Percentiles rank a stretch among this genome's conserved stretches.
phyloP scores from a whole-genome alignment of 2,888 invertebrate species.

The Drosophila atroscutellata region DNA sequence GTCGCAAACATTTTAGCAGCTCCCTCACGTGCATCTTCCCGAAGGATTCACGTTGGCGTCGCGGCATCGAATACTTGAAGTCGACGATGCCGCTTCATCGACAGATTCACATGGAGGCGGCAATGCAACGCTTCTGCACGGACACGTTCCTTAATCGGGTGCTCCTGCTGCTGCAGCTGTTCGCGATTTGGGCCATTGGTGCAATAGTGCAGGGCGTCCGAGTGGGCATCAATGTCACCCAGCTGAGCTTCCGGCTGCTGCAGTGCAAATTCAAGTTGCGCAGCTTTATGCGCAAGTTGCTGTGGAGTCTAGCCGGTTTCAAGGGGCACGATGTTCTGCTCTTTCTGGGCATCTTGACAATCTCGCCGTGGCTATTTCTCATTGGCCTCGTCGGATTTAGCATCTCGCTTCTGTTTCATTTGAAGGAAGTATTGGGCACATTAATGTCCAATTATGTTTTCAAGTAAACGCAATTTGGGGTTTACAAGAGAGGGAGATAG shows the following conservation, averaged over 20 bases:
- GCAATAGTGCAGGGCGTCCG: conserved; percentile 10
- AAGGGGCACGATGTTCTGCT: conserved; percentile 66
- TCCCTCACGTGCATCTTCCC: background rate
- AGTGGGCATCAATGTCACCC: background rate
- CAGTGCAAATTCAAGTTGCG: conserved; percentile 61
- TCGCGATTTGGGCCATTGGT: conserved; percentile 16
- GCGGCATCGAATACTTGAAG: conserved; percentile 11
- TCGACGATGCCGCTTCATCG: conserved; percentile 30
- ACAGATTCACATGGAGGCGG: conserved; percentile 29
- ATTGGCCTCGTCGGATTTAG: conserved; percentile 65
- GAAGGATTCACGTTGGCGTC: conserved; percentile 14
- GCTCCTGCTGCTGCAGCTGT: conserved; percentile 51
- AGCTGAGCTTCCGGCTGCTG: conserved; percentile 49
- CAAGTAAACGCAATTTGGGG: background rate
- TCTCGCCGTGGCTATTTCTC: conserved; percentile 66
- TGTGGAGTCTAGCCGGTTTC: conserved; percentile 78
- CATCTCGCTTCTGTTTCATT: conserved; percentile 39
- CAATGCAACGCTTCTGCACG: conserved; percentile 9
- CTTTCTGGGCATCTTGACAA: conserved; percentile 59
- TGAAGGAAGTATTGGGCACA: conserved; percentile 23
- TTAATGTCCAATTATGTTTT: conserved; percentile 6
- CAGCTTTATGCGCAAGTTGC: conserved; percentile 56
- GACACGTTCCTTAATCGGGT: conserved; percentile 24
- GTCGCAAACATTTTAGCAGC: conserved; percentile 7
- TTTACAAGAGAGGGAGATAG: background rate